phyloP scores from a whole-genome alignment of 2,113 vertebrate species.

The Protomyctophum bolini region DNA sequence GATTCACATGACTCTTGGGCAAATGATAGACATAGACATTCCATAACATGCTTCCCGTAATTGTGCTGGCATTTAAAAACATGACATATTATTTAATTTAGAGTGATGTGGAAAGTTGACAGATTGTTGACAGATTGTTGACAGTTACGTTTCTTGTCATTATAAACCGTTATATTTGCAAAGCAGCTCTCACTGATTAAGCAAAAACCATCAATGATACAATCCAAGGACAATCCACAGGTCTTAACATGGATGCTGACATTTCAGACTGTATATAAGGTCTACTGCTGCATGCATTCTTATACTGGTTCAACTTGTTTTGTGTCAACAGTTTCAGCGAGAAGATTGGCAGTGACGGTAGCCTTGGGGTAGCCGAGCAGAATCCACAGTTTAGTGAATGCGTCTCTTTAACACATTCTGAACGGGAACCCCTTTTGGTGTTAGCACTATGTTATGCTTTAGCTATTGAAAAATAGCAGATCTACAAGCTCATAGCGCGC shows the following conservation, averaged over 20 bases:
- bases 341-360: conserved; percentile 49
- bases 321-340: conserved; percentile 32
- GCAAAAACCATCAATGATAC: background rate
- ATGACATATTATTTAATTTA: too few relatives aligned
- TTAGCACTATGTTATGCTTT: too few relatives aligned
- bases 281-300: conserved; percentile 7
- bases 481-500: too few relatives aligned
- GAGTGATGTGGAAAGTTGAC: background rate
- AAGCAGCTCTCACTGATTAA: background rate
- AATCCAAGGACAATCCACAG: background rate
- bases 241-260: background rate
- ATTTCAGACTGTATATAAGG: conserved; percentile 14
- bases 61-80: too few relatives aligned
- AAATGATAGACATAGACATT: too few relatives aligned
- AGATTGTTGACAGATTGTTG: background rate
- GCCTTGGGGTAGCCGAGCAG: conserved; percentile 44
- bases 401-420: conserved; percentile 48
- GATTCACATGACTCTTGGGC: too few relatives aligned
- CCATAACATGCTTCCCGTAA: too few relatives aligned
- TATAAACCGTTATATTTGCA: too few relatives aligned
- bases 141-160: background rate
- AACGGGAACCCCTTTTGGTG: too few relatives aligned
- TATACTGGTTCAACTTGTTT: conserved; percentile 46
- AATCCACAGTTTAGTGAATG: conserved; percentile 60
- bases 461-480: too few relatives aligned